Conservation (phyloP, 2,888 invertebrate species). For the Harpalus rufipes region DNA sequence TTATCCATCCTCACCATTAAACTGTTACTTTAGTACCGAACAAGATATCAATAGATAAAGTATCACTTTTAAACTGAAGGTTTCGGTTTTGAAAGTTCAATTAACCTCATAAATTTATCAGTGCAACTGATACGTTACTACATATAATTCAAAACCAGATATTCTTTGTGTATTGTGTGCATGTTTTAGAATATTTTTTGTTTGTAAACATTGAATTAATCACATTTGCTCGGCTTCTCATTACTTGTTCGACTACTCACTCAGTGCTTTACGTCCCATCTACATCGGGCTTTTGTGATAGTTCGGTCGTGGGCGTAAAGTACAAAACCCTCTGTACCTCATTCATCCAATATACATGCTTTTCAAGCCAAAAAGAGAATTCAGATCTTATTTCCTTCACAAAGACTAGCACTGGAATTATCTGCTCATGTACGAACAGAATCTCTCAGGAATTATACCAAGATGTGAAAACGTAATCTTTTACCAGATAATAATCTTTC, state of each 20-base stretch:
- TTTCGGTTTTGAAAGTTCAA: no score
- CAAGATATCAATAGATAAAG: no score
- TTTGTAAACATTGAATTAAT: not conserved
- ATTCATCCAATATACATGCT: not conserved
- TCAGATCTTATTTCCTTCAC: not conserved
- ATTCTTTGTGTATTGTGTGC: no score
- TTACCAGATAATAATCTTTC: not conserved
- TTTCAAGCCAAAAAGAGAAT: not conserved
- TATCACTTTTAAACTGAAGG: no score
- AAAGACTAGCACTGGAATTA: not conserved
- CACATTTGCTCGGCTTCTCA: not conserved
- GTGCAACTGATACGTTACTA: not conserved
- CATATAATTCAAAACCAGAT: not conserved
- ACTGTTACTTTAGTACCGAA: no score
- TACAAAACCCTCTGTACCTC: not conserved
- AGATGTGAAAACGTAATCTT: not conserved
- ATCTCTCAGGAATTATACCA: not conserved
- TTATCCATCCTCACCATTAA: no score
- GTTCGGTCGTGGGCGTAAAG: not conserved
- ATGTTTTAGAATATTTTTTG: not conserved
- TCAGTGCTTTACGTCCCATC: not conserved
- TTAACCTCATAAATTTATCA: not conserved
- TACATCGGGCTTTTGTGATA: not conserved
- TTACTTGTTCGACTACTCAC: not conserved
- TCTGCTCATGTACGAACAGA: not conserved